These are phyloP conservation scores for Sebastes iracundus DNA, from an alignment of 2,797 vertebrate species.

Conservation along the genomic window DNA sequence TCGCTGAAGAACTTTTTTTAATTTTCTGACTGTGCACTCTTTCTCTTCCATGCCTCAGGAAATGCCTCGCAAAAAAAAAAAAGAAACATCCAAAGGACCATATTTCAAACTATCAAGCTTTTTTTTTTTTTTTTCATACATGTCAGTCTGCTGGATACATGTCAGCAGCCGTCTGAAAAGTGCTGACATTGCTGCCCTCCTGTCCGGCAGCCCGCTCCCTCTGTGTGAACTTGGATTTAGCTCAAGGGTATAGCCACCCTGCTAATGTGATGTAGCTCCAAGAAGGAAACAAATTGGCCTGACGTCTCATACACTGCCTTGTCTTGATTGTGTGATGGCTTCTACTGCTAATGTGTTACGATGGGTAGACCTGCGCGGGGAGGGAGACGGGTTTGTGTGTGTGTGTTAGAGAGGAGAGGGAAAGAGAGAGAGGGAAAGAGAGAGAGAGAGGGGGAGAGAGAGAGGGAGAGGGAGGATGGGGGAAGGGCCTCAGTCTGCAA, in stretches of 20 bases:
- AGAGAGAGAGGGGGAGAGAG: conserved; percentile 29
- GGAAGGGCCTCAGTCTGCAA: conserved; percentile 83
- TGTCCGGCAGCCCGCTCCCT: conserved; percentile 73
- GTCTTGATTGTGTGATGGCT: conserved; percentile 84
- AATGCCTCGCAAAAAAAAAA: conserved; percentile 28
- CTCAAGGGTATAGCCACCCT: conserved; percentile 83
- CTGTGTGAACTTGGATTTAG: conserved; percentile 84
- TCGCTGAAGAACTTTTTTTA: conserved; percentile 32
- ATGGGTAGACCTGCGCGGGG: conserved; percentile 75
- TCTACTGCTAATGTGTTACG: conserved; percentile 83
- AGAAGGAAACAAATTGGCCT: conserved; percentile 83
- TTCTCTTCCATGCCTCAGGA: conserved; percentile 26
- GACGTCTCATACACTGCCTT: conserved; percentile 81
- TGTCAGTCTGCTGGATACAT: conserved; percentile 76
- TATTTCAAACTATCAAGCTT: conserved; percentile 60
- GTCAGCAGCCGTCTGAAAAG: conserved; percentile 80
- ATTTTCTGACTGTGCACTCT: conserved; percentile 10
- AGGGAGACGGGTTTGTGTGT: conserved; percentile 58
- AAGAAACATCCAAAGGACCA: conserved; percentile 56
- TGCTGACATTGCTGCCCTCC: conserved; percentile 81
- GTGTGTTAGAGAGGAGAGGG: conserved; percentile 23
- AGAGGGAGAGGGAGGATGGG: conserved; percentile 59
- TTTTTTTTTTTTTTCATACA: conserved; percentile 56
- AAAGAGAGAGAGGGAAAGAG: conserved; percentile 23
- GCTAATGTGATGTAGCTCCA: conserved; percentile 82